Evolutionary conservation across 2,888 invertebrate species (phyloP), one percentile per base, ranked within the genome.

Genomic region (Pantelozetes paolii): DNA sequence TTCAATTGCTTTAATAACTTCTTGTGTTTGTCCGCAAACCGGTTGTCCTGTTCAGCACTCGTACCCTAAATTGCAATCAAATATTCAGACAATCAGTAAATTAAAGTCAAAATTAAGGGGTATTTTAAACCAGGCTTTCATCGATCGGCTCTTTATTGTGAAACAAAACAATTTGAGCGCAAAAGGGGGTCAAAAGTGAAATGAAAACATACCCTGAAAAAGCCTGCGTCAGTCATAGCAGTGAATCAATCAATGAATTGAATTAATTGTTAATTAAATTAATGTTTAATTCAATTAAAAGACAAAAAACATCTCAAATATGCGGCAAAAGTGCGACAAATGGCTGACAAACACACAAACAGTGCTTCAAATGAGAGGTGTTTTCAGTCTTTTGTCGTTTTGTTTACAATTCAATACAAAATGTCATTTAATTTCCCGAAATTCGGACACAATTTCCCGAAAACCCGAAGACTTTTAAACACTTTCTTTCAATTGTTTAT

Each of bases 1-100:
- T 92, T 94, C 96, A 99, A 96, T 83, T 94, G 93, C 84, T 97
- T 98, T 85, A 99, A 88, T 70, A 99, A 86, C 83, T 99, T 99
- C 85, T 99, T 98, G 85, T 98, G 97, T 85, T 99, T 99, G 84
- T 99, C 98, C 82, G 96, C 92, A 85, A 99, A 99, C 81, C 99
- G 90, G 81, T 94, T 97, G 84, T 99, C 99, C 85, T 99, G 99
- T 84, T 98, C 97, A 76, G 97, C 92, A 81, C 91, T 96, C 42
- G 98, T 99, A 78, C 99, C 99, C 97, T 98, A 1, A 82, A 75
- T 30, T 69, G 74, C 30, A 23, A 28, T 45, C 30, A 62, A 74
- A 71, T n/a, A 36, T 71, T 8, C 1, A 48, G 0, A n/a, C 45
- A 64, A 70, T 73, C n/a, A 28, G 3, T 8, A 18, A 64, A 36